These are phyloP conservation scores for Hesperia comma DNA, from an alignment of 2,888 invertebrate genomes.

Conservation along the genomic window DNA sequence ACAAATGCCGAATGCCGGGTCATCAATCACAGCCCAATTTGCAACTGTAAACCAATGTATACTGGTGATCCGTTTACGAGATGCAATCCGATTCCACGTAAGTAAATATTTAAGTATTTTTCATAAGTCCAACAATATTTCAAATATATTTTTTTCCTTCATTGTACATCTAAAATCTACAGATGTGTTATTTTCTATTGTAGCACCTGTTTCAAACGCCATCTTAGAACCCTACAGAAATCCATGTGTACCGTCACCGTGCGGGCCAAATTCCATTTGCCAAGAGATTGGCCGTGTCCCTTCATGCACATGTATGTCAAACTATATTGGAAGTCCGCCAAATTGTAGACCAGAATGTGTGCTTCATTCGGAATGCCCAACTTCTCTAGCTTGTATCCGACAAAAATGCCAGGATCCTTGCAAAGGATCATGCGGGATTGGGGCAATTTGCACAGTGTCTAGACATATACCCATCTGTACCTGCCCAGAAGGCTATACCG, in stretches of 20 bases:
- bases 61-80: constrained; percentile 88
- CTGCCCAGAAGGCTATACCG: constrained; percentile 87
- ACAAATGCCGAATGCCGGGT: constrained; percentile 88
- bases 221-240: constrained; percentile 76
- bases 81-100: constrained; percentile 83
- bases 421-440: constrained; percentile 87
- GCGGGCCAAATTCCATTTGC: constrained; percentile 88
- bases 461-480: constrained; percentile 90
- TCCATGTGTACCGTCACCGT: constrained; percentile 86
- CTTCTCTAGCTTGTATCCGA: constrained; percentile 87
- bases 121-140: neutral
- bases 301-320: constrained; percentile 85
- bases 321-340: constrained; percentile 85
- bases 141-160: neutral
- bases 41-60: constrained; percentile 86
- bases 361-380: constrained; percentile 87
- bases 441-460: constrained; percentile 85
- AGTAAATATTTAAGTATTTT: too few species aligned
- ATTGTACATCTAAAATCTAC: constrained; percentile 7
- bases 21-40: constrained; percentile 91
- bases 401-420: constrained; percentile 90
- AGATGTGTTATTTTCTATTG: constrained; percentile 46
- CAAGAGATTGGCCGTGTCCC: constrained; percentile 83
- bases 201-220: constrained; percentile 74
- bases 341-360: constrained; percentile 89